Evolutionary conservation across 2,888 invertebrate genomes (phyloP).

Genomic region (Zygothrica quintamaculata): DNA sequence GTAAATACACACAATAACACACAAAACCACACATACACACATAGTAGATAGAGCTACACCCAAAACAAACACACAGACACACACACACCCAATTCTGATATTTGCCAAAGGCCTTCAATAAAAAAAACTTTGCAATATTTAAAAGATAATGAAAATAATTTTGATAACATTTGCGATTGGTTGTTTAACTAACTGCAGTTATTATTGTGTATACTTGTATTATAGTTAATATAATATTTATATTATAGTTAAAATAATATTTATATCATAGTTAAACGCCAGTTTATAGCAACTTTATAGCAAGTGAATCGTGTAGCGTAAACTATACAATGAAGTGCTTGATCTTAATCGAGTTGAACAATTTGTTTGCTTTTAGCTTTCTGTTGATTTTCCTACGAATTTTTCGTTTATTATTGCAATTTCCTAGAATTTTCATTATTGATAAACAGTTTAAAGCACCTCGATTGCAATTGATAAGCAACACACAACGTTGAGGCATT

Average conservation of each 20-base stretch:
- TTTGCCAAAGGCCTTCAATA: slow-evolving; percentile 53
- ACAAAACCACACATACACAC: neutral
- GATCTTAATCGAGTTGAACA: too few species aligned
- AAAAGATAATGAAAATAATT: slow-evolving; percentile 13
- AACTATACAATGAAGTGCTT: too few species aligned
- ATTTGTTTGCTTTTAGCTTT: too few species aligned
- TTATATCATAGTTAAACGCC: too few species aligned
- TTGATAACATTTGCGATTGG: slow-evolving; percentile 17
- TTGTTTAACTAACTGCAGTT: too few species aligned
- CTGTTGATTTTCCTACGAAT: too few species aligned
- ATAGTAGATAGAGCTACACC: too few species aligned
- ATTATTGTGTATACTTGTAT: too few species aligned
- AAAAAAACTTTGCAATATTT: slow-evolving; percentile 12
- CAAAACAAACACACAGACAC: neutral
- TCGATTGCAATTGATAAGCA: slow-evolving; percentile 32
- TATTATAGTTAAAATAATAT: too few species aligned
- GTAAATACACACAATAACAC: slow-evolving; percentile 2
- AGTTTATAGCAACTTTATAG: too few species aligned
- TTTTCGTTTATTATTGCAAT: slow-evolving; percentile 25
- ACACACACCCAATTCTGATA: slow-evolving; percentile 29
- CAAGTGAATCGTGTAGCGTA: too few species aligned
- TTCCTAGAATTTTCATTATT: slow-evolving; percentile 14
- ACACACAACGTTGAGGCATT: neutral
- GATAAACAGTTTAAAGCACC: slow-evolving; percentile 21
- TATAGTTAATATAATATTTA: too few species aligned